These are phyloP conservation scores for Chalcis sispes DNA, from an alignment of 2,888 invertebrate species.

Conservation along the genomic window DNA sequence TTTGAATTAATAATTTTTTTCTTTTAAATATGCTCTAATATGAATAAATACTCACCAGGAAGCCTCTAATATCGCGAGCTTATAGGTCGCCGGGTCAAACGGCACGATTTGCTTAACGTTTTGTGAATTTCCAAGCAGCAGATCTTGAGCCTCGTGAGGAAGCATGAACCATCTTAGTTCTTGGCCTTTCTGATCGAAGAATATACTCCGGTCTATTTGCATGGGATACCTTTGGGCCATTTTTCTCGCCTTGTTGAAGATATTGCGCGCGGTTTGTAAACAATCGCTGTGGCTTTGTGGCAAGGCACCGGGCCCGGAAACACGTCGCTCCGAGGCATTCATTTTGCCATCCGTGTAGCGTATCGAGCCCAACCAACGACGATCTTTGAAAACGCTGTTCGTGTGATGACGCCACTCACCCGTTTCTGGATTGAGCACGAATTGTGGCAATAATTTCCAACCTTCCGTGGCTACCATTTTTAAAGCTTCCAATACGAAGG, in stretches of 20 bases:
- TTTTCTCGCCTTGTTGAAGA: constrained; percentile 87
- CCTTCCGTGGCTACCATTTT: constrained; percentile 92
- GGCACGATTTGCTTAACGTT: constrained; percentile 88
- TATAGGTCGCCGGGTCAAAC: constrained; percentile 82
- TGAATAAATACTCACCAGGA: too few relatives aligned
- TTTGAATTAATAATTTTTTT: too few relatives aligned
- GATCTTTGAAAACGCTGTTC: constrained; percentile 86
- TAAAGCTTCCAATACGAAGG: constrained; percentile 89
- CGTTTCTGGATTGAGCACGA: constrained; percentile 90
- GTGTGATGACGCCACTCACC: constrained; percentile 93
- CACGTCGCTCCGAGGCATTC: constrained; percentile 83
- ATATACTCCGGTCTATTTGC: constrained; percentile 83
- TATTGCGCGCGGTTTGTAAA: constrained; percentile 86
- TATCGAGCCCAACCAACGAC: constrained; percentile 88
- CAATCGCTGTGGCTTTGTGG: constrained; percentile 87
- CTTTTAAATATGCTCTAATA: background rate
- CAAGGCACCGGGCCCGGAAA: constrained; percentile 84
- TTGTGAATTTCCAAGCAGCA: constrained; percentile 84
- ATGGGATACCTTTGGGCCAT: constrained; percentile 85
- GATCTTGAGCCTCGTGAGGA: constrained; percentile 90
- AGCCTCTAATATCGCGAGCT: constrained; percentile 53
- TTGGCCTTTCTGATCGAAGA: constrained; percentile 83
- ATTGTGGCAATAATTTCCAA: constrained; percentile 92
- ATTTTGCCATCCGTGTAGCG: constrained; percentile 87
- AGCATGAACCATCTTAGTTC: constrained; percentile 92